Base-by-base conservation (phyloP, 2,797 vertebrate species). In the Clarias fuscus region DNA sequence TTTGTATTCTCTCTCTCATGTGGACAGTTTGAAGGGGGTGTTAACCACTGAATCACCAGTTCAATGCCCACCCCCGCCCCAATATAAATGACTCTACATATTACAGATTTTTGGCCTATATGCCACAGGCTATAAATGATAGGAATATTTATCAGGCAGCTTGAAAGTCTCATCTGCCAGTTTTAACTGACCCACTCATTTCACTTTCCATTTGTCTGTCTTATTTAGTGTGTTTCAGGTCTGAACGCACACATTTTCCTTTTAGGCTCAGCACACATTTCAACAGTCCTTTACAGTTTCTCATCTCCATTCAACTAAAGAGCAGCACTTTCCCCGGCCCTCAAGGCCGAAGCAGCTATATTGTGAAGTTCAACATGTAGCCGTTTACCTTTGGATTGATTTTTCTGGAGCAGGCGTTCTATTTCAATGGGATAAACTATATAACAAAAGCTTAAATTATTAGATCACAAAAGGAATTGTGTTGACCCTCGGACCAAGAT, bases 381-480 rank as follows among this genome's bases (percentile, higher is more conserved):
- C 27, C n/a, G 53, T 89, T 87, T 89, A 70, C 90, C 65, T 85
- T 84, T 59, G n/a, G 89, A 83, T 89, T 84, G 90, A 92, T 90
- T 91, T 53, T 91, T 88, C 81, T 81, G 83, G 85, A 48, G 85
- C 88, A 85, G 81, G 76, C 78, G 89, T 68, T 58, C 80, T 88
- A 88, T 89, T 86, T 87, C 72, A 76, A 62, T 86, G 75, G 88
- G 56, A 87, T 77, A 88, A 78, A 92, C 89, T 84, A 89, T 91
- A 90, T 84, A 89, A 92, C 86, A 88, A 86, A 89, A 86, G 77
- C 89, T 86, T 53, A 53, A 88, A 84, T 92, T 92, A 90, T 93
- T 93, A 89, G 82, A 82, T 90, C 88, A 87, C 87, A 85, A 88
- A 88, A 85, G 76, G 90, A 86, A 90, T 92, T 92, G 90, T 80